Base-by-base conservation (phyloP, 2,113 vertebrate species). In the Cyanistes caeruleus region DNA sequence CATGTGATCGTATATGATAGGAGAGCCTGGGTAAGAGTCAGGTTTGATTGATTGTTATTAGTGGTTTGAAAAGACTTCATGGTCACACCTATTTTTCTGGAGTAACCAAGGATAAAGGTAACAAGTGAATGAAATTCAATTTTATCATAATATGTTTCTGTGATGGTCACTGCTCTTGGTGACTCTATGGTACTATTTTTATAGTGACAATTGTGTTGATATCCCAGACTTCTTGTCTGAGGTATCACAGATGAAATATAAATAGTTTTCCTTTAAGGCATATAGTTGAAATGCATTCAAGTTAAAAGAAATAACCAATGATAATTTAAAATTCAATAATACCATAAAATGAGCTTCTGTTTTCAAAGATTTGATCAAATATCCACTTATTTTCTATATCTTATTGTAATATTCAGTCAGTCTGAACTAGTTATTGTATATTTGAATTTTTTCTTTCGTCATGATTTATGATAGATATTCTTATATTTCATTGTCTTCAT, bases 311-410 rank as follows among this genome's bases (percentile, higher is more conserved):
- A 76, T 20, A 64, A 48, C 22, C 6, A 58, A 27, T 11, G 30
- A 73, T 69, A 74, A 67, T 49, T 80, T 81, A 74, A n/a, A 96
- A 78, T 89, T 56, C 14, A 74, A 30, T 81, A 49, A 30, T 41
- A 41, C 4, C 4, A 8, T 52, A 49, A 72, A 6, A 39, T n/a
- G 11, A 81, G 10, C 5, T 77, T 56, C 37, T 43, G 4, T 69
- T 96, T 94, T 84, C 24, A 89, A 77, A 59, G 22, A 64, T 81
- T 72, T 95, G 19, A 53, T 58, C 48, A 86, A 83, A 84, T 83
- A 90, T 22, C 8, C 8, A 49, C 33, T 90, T 1, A 37, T 88
- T 93, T 93, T 83, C 48, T 68, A 9, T 39, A 67, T 25, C 10
- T 77, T 70, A 51, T 60, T 81, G 5, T 52, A 67, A 70, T 43